phyloP scores from a whole-genome alignment of 1,140 invertebrate genomes.

The Panagrolaimus sp. region DNA sequence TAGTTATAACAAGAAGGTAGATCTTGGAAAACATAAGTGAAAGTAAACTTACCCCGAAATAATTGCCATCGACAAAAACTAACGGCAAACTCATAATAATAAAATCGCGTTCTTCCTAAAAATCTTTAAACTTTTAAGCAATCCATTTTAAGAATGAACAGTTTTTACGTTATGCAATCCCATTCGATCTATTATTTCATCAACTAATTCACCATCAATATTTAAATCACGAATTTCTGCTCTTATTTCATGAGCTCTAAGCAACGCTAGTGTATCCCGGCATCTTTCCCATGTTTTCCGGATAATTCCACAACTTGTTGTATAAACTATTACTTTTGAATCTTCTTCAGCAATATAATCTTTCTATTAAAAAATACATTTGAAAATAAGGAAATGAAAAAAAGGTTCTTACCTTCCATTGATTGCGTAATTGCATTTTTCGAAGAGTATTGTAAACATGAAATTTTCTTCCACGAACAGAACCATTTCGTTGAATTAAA shows the following conservation, averaged over 20 bases:
- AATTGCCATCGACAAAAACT: conserved; percentile 12
- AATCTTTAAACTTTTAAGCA: neutral
- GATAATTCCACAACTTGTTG: conserved; percentile 7
- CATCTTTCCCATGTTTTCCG: neutral
- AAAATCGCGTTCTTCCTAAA: conserved; percentile 8
- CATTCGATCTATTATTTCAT: conserved; percentile 7
- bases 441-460: conserved; percentile 11
- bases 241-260: neutral
- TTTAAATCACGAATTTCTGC: conserved; percentile 3
- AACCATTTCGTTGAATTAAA: conserved; percentile 16
- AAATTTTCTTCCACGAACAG: conserved; percentile 1
- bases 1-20: too few relatives aligned
- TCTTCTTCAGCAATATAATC: conserved; percentile 1
- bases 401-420: neutral
- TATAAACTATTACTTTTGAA: neutral
- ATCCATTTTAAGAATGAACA: neutral
- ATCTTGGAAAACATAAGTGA: too few relatives aligned
- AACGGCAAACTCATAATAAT: conserved; percentile 12
- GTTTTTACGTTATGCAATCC: neutral
- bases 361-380: neutral
- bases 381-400: neutral
- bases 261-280: neutral
- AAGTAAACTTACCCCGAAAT: neutral
- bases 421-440: conserved; percentile 7
- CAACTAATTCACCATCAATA: neutral